Evolutionary conservation across 2,113 vertebrate genomes (phyloP), one percentile per base, ranked within the genome.

Genomic region (Balaeniceps rex): DNA sequence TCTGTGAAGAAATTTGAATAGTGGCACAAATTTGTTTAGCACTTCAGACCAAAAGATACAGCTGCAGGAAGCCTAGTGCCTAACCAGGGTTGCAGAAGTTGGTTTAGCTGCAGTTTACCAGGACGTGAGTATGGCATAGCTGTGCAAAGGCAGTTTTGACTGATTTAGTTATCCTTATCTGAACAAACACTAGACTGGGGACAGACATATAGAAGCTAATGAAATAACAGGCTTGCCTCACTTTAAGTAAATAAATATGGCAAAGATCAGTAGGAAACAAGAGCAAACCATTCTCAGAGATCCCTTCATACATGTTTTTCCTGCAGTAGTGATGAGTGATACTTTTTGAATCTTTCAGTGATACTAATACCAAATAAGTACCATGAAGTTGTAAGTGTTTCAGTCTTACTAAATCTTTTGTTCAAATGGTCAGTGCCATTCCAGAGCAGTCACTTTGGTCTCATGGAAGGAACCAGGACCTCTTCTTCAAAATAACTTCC

Each of bases 121-220:
- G 58, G 65, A 51, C 0, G 0, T 24, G 23, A 66, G 21, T 22
- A 19, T 1, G 2, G n/a, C 3, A 2, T 2, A 65, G 36, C 16
- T 63, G 13, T 42, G 28, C 42, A 54, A 23, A 55, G 25, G 25
- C 47, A 78, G n/a, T 22, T 47, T 66, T 46, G 46, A n/a, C 40
- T 68, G 1, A 71, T 51, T 60, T 40, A 10, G 26, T 83, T 68
- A 80, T 51, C 36, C 28, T 57, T 69, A 26, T 10, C 57, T 76
- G 52, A 69, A 82, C 5, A 44, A 94, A 49, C 19, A 24, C 19
- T n/a, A 0, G 12, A n/a, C 0, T 92, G 33, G 6, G 26, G 46
- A 68, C 29, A 68, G 51, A 87, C 26, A 70, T 28, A 55, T 4
- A 83, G 58, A 79, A 76, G 26, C 61, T 76, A 44, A 87, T 76